Base-by-base conservation (phyloP, 2,888 invertebrate species). In the Apantesis nais region DNA sequence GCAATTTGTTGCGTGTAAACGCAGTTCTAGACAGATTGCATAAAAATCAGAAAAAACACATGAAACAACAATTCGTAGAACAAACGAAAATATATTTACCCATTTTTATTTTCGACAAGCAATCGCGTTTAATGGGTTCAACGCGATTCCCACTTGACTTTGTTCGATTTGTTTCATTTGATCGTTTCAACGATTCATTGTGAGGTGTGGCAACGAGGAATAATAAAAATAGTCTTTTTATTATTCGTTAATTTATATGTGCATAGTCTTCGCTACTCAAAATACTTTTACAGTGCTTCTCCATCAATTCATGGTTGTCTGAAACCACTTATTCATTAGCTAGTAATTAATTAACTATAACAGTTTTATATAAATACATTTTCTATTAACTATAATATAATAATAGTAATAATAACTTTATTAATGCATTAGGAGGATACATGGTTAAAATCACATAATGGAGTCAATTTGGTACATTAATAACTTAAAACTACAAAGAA, bases 31-130 rank as follows among this genome's bases (percentile, higher is more conserved):
- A 83, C 79, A 91, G 92, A 90, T 88, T 90, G 92, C 91, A 91
- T 88, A 88, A 89, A 92, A 93, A 92, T 89, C 91, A 89, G 86
- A 85, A 84, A 87, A 92, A 90, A 91, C n/a, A 90, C 89, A 88
- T 84, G 86, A 82, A 85, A 89, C 87, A 90, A 87, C 87, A 85
- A 84, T 84, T 80, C 83, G 82, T 82, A 81, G 87, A 88, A 91
- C 90, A 90, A 92, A 91, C 90, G 90, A 89, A 93, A 90, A 93
- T 92, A 90, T 93, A 92, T 92, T 88, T 87, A 82, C 86, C 90
- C 89, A 89, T 93, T 93, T 93, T 93, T 90, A 93, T 94, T 93
- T 94, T 92, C 90, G 93, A 93, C 93, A 93, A 93, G 92, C 92
- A 92, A 92, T 92, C 91, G 90, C 86, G 88, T 90, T 93, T 92